These are phyloP conservation scores for Erebia palarica DNA, from an alignment of 2,888 invertebrate species.

Conservation along the genomic window DNA sequence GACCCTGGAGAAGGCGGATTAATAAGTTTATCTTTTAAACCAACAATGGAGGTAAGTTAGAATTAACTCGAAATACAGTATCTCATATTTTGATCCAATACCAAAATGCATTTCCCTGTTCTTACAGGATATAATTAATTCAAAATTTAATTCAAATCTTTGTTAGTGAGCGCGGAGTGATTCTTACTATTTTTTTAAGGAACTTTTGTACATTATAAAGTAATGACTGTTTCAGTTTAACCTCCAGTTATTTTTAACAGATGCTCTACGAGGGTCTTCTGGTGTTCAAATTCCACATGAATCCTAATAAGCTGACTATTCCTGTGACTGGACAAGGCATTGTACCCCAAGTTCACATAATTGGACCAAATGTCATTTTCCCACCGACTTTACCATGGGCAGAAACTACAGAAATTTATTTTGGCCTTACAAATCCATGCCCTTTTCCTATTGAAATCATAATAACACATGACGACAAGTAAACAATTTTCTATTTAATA, in stretches of 20 bases:
- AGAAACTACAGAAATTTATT: constrained; percentile 78
- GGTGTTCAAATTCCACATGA: constrained; percentile 77
- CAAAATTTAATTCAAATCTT: too few relatives aligned
- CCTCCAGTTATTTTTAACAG: constrained; percentile 49
- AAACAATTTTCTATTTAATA: constrained; percentile 48
- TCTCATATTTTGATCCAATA: neutral
- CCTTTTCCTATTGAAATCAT: constrained; percentile 86
- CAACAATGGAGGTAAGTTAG: constrained; percentile 65
- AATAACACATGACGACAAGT: constrained; percentile 86
- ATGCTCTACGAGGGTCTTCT: constrained; percentile 68
- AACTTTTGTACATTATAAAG: neutral
- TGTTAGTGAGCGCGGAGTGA: too few relatives aligned
- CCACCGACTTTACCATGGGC: constrained; percentile 85
- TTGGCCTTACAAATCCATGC: constrained; percentile 85
- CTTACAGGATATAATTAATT: too few relatives aligned
- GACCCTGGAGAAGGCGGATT: constrained; percentile 75
- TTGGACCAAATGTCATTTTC: constrained; percentile 79
- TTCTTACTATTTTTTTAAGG: neutral
- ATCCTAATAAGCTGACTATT: constrained; percentile 71
- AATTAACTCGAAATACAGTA: neutral
- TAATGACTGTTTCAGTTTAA: neutral
- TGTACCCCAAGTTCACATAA: constrained; percentile 77
- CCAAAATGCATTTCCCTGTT: too few relatives aligned
- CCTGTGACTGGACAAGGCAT: constrained; percentile 79
- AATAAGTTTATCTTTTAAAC: constrained; percentile 83